These are phyloP conservation scores for Amphipoea oculea DNA, from an alignment of 2,888 invertebrate species.

Conservation along the genomic window DNA sequence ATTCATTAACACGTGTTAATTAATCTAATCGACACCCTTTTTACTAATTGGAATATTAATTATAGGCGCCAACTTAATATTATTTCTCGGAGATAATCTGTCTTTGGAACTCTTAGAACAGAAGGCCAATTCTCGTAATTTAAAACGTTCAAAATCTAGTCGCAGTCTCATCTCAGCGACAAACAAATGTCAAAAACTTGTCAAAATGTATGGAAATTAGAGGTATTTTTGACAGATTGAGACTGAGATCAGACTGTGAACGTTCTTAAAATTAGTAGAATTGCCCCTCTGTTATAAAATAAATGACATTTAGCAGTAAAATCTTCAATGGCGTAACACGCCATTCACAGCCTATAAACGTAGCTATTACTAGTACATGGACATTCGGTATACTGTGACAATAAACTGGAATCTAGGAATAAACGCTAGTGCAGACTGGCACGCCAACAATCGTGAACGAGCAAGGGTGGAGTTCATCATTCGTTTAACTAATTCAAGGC, in stretches of 20 bases:
- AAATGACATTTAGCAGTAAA: conserved; percentile 20
- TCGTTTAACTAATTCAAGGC: conserved; percentile 86
- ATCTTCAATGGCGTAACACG: conserved; percentile 30
- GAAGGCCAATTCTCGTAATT: too few relatives aligned
- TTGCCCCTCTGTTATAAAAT: conserved; percentile 9
- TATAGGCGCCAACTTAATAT: background rate
- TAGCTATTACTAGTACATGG: conserved; percentile 11
- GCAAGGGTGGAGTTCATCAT: conserved; percentile 82
- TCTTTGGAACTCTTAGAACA: background rate
- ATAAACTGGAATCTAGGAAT: conserved; percentile 32
- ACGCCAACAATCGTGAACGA: conserved; percentile 69
- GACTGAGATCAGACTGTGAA: too few relatives aligned
- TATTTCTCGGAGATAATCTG: background rate
- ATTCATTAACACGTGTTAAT: background rate
- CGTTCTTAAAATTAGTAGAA: too few relatives aligned
- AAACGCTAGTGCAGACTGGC: conserved; percentile 53
- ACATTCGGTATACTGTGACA: conserved; percentile 26
- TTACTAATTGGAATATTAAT: conserved; percentile 4
- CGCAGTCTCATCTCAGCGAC: too few relatives aligned
- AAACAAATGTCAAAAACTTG: too few relatives aligned
- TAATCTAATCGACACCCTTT: conserved; percentile 1
- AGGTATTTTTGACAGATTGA: too few relatives aligned
- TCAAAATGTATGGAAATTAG: too few relatives aligned
- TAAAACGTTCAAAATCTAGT: too few relatives aligned
- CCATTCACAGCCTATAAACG: conserved; percentile 37